Conservation (phyloP, 2,797 vertebrate genomes). For the Alfaro cultratus region DNA sequence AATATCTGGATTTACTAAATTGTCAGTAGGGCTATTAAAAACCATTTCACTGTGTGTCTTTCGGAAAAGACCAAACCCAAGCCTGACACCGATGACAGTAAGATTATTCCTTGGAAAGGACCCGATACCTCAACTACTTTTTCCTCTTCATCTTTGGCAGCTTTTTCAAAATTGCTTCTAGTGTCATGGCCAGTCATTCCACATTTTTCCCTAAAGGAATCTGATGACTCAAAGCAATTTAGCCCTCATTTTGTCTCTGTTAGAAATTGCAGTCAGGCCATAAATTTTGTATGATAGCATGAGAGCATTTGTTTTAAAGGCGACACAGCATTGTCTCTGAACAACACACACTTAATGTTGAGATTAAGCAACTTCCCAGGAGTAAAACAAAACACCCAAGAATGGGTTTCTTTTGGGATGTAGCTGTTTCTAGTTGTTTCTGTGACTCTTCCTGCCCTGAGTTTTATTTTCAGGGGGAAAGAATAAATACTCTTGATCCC, state of each 20-base stretch:
- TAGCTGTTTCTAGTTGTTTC: neutral
- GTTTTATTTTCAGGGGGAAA: neutral
- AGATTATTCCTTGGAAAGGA: constrained; percentile 65
- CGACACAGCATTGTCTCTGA: constrained; percentile 38
- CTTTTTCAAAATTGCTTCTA: constrained; percentile 69
- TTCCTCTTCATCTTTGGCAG: constrained; percentile 38
- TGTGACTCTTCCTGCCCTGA: neutral
- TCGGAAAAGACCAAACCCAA: constrained; percentile 47
- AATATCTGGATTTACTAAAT: constrained; percentile 45
- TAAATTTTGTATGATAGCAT: constrained; percentile 53
- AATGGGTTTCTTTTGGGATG: neutral
- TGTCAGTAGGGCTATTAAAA: constrained; percentile 48
- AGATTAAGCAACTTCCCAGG: neutral
- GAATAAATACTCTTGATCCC: neutral
- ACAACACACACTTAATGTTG: constrained; percentile 14
- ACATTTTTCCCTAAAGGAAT: constrained; percentile 69
- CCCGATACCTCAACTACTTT: constrained; percentile 51
- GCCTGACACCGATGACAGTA: constrained; percentile 65
- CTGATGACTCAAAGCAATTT: constrained; percentile 67
- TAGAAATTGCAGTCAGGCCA: constrained; percentile 54
- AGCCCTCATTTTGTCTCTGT: constrained; percentile 53
- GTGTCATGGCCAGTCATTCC: constrained; percentile 64
- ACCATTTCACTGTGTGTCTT: constrained; percentile 53
- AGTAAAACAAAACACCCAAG: neutral
- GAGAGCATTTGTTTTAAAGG: constrained; percentile 44